Evolutionary conservation across 2,113 vertebrate genomes (phyloP), one percentile per base, ranked within the genome.

Genomic region (Rissa tridactyla): DNA sequence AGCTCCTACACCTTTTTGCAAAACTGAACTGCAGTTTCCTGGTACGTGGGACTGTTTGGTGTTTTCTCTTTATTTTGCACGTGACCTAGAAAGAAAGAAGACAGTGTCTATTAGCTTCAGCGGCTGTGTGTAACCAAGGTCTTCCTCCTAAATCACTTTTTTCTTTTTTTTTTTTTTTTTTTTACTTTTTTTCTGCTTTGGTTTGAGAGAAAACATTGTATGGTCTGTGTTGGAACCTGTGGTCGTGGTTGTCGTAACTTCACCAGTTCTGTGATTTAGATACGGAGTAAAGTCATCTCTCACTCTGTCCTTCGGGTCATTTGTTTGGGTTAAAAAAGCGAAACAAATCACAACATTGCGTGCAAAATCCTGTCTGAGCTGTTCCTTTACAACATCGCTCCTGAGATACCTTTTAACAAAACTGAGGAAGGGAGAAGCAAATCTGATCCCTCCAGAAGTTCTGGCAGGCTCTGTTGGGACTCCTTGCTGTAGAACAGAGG

Each of bases 101-200:
- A 72, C 15, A 8, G 29, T 1, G 11, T 52, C 27, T 15, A 0
- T 52, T 2, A 54, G 34, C 34, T 80, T 83, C 0, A 3, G 9
- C 7, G 55, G 34, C 38, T 57, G 21, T 20, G 18, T 49, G 65
- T 76, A 69, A 54, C 10, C 11, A 34, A 51, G n/a, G 55, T 44
- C 55, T 88, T 6, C 5, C 51, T 84, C 73, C 29, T 58, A 46
- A 79, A 68, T 86, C 19, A 2, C 1, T 49, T 22, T 49, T 49
- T 49, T 22, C 21, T 22, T 22, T 47, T 60, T 60, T 60, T 60
- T 20, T 52, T 58, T 16, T n/a, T 32, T 46, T 14, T 29, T 69
- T 83, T 17, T 19, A n/a, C n/a, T n/a, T 29, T 34, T 9, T 20
- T 54, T 19, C 40, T 78, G 58, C 49, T 75, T 89, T 60, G 55